Conservation (phyloP, 2,888 invertebrate species). For the Pristionchus entomophagus region DNA sequence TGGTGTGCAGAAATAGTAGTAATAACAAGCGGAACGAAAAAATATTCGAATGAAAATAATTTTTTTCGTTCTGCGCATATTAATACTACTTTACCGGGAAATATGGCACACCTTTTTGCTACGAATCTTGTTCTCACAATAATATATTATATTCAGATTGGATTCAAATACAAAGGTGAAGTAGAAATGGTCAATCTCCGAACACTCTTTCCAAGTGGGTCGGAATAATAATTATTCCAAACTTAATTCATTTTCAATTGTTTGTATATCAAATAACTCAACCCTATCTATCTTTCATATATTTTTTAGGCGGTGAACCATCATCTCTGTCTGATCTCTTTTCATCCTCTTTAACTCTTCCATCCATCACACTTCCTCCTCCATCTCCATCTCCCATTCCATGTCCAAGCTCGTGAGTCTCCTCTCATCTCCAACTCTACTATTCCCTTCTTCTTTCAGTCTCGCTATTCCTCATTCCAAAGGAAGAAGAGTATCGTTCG, state of each 20-base stretch:
- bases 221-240: too few species aligned
- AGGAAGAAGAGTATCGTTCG: constrained; percentile 35
- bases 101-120: too few species aligned
- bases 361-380: neutral
- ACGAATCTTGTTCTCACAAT: too few species aligned
- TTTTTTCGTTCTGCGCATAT: too few species aligned
- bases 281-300: too few species aligned
- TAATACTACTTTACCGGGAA: too few species aligned
- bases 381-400: constrained; percentile 16
- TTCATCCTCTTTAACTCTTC: neutral
- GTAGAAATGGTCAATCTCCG: constrained; percentile 6
- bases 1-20: too few species aligned
- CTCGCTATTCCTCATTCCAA: neutral
- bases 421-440: too few species aligned
- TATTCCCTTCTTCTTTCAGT: neutral
- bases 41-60: too few species aligned
- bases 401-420: neutral
- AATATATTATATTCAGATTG: constrained; percentile 19
- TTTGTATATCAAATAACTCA: too few species aligned
- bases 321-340: neutral
- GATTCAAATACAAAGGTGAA: neutral
- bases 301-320: neutral
- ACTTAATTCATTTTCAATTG: too few species aligned
- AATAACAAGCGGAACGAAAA: too few species aligned
- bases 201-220: constrained; percentile 35